Evolutionary conservation across 2,888 invertebrate species (phyloP).

Genomic region (Crossocerus cetratus): DNA sequence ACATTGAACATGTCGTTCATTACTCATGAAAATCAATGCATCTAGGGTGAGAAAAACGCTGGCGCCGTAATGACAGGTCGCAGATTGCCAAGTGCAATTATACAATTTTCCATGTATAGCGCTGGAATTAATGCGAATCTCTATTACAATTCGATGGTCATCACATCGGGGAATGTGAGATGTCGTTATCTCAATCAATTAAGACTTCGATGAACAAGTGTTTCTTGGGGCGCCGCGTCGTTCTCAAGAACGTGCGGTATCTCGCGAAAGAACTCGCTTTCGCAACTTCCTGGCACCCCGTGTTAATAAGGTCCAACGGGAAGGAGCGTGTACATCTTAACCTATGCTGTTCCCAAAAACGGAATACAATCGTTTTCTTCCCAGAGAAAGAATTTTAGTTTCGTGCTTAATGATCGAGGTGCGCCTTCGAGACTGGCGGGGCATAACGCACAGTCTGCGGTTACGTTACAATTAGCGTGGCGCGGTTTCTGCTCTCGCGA

Average conservation of each 20-base stretch:
- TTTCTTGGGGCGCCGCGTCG: too few species aligned
- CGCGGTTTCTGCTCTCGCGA: slow-evolving; percentile 35
- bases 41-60: slow-evolving; percentile 46
- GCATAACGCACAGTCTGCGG: slow-evolving; percentile 43
- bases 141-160: too few species aligned
- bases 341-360: slow-evolving; percentile 51
- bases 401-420: slow-evolving; percentile 58
- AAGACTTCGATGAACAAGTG: too few species aligned
- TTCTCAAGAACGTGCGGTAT: neutral
- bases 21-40: slow-evolving; percentile 51
- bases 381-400: slow-evolving; percentile 60
- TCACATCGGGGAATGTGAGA: too few species aligned
- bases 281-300: slow-evolving; percentile 9
- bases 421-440: slow-evolving; percentile 32
- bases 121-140: too few species aligned
- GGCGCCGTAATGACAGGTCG: slow-evolving; percentile 8
- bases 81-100: neutral
- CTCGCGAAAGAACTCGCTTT: slow-evolving; percentile 13
- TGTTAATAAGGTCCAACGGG: slow-evolving; percentile 3
- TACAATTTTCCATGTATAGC: too few species aligned
- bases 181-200: too few species aligned
- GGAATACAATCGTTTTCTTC: slow-evolving; percentile 59
- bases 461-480: slow-evolving; percentile 54
- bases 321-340: too few species aligned
- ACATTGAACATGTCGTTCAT: slow-evolving; percentile 31